Percentiles rank a stretch among this genome's conserved stretches.
Conservation (phyloP, 2,888 invertebrate genomes). For the Nudaria mundana region DNA sequence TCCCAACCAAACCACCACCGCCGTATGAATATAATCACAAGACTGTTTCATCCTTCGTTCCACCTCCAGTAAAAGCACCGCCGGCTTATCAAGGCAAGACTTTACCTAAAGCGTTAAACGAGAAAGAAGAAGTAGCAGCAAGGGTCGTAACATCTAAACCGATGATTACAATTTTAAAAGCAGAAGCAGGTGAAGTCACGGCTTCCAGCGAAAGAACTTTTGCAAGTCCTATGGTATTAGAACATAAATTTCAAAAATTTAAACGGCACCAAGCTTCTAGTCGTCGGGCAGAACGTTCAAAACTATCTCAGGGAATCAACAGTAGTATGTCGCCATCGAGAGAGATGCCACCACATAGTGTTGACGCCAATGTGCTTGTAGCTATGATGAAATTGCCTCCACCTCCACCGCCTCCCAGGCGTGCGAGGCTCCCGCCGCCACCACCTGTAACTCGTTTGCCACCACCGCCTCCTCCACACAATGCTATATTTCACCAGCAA, state of each 20-base stretch:
- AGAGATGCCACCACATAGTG: slow-evolving; percentile 57
- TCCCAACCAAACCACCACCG: slow-evolving; percentile 83
- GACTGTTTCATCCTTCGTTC: slow-evolving; percentile 65
- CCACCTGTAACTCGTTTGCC: slow-evolving; percentile 84
- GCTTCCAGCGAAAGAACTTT: slow-evolving; percentile 81
- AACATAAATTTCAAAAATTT: slow-evolving; percentile 74
- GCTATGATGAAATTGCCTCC: slow-evolving; percentile 83
- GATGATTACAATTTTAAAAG: slow-evolving; percentile 88
- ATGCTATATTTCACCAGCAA: slow-evolving; percentile 94
- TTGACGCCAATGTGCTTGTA: slow-evolving; percentile 77
- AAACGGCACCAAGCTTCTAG: slow-evolving; percentile 76
- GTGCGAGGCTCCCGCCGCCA: slow-evolving; percentile 85
- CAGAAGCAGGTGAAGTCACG: slow-evolving; percentile 86
- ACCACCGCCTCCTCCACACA: slow-evolving; percentile 88
- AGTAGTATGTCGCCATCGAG: slow-evolving; percentile 72
- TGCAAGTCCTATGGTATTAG: slow-evolving; percentile 74
- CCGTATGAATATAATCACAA: slow-evolving; percentile 85
- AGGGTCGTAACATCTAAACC: slow-evolving; percentile 89
- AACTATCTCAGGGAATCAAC: slow-evolving; percentile 74
- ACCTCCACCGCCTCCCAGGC: slow-evolving; percentile 80
- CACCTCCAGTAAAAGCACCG: slow-evolving; percentile 78
- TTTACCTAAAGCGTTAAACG: slow-evolving; percentile 40
- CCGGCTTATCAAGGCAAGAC: slow-evolving; percentile 83
- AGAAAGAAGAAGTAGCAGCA: slow-evolving; percentile 86
- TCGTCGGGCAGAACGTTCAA: slow-evolving; percentile 83